phyloP scores from a whole-genome alignment of 2,113 vertebrate genomes.

The Clarias magur region DNA sequence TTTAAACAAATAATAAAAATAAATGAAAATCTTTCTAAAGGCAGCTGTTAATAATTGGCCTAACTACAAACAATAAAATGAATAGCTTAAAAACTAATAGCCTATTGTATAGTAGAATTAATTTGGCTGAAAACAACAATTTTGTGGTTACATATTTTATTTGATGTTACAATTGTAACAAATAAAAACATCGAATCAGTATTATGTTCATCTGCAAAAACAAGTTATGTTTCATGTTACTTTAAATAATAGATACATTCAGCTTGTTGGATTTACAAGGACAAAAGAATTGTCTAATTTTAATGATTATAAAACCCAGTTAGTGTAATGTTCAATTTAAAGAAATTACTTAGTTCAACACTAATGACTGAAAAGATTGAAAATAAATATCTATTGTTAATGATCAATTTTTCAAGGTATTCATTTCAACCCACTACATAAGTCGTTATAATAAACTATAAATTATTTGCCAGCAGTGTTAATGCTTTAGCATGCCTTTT shows the following conservation, averaged over 20 bases:
- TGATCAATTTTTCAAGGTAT: not conserved
- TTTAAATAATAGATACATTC: not conserved
- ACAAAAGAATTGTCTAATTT: not conserved
- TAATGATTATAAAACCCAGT: too few species aligned
- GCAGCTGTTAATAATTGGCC: not conserved
- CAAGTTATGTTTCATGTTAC: not conserved
- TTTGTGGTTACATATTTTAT: not conserved
- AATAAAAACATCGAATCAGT: not conserved
- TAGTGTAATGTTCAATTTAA: not conserved
- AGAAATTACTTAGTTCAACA: too few species aligned
- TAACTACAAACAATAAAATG: not conserved
- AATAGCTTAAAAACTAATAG: too few species aligned
- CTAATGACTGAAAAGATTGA: not conserved
- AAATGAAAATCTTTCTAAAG: not conserved
- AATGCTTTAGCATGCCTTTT: not conserved
- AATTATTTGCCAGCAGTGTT: not conserved
- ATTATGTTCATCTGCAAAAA: not conserved
- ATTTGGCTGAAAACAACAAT: not conserved
- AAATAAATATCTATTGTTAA: not conserved
- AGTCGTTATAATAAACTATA: not conserved
- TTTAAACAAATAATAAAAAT: too few species aligned
- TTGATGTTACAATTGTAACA: not conserved
- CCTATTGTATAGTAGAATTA: too few species aligned
- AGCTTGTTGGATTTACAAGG: not conserved
- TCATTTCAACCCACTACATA: too few species aligned